Conservation (phyloP, 2,888 invertebrate genomes). For the Rhorus exstirpatorius region DNA sequence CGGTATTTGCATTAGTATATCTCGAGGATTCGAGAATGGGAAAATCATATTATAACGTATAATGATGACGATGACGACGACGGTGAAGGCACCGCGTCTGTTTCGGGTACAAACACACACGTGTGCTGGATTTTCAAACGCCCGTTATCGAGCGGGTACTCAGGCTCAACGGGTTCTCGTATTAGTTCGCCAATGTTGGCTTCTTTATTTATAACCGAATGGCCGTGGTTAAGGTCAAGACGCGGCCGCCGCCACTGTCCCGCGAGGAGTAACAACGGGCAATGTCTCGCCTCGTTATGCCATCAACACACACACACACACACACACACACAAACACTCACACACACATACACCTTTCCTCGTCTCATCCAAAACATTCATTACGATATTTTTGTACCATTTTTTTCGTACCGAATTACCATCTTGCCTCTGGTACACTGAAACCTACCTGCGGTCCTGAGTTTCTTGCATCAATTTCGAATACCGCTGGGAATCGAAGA, state of each 20-base stretch:
- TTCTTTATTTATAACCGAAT: constrained; percentile 73
- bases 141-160: constrained; percentile 57
- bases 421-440: constrained; percentile 8
- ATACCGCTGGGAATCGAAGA: too few relatives aligned
- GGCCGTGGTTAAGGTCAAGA: constrained; percentile 72
- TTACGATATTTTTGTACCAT: constrained; percentile 30
- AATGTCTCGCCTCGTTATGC: constrained; percentile 68
- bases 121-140: constrained; percentile 53
- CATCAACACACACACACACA: constrained; percentile 32
- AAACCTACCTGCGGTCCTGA: constrained; percentile 1
- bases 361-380: constrained; percentile 19
- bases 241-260: constrained; percentile 50
- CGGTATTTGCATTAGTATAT: constrained; percentile 4
- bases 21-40: not conserved
- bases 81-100: not conserved
- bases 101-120: constrained; percentile 18
- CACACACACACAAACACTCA: not conserved
- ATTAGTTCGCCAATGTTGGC: constrained; percentile 71
- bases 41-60: constrained; percentile 2
- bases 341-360: constrained; percentile 9
- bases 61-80: constrained; percentile 2
- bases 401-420: constrained; percentile 2
- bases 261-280: constrained; percentile 51
- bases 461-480: too few relatives aligned
- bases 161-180: constrained; percentile 59